Percentiles rank a stretch among this genome's conserved stretches.
Conservation (phyloP, 2,888 invertebrate genomes). For the Calephelis perditalis region DNA sequence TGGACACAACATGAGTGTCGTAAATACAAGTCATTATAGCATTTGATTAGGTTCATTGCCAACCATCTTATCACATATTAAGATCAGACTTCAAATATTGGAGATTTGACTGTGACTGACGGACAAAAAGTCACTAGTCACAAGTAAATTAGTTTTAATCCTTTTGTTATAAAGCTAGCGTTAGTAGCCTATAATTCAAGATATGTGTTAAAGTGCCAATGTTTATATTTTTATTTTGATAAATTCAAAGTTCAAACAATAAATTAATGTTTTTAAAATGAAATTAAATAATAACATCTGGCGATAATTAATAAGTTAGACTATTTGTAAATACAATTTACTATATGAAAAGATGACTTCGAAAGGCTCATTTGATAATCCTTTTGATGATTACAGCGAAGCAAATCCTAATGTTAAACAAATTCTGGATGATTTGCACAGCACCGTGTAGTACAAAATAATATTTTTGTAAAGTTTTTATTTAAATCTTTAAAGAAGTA, state of each 20-base stretch:
- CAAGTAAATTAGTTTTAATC: neutral
- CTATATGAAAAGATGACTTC: conserved; percentile 35
- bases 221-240: no score
- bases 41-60: conserved; percentile 55
- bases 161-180: no score
- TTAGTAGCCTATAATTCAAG: no score
- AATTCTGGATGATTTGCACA: neutral
- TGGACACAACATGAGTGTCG: conserved; percentile 51
- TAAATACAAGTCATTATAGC: conserved; percentile 41
- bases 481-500: neutral
- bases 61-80: conserved; percentile 47
- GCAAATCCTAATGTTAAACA: neutral
- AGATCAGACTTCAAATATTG: conserved; percentile 52
- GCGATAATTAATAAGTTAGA: no score
- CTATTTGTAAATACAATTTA: no score
- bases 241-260: no score
- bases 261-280: no score
- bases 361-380: conserved; percentile 62
- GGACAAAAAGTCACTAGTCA: conserved; percentile 37
- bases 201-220: no score
- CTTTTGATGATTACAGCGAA: conserved; percentile 60
- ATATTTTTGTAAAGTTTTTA: neutral
- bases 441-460: neutral
- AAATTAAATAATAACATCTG: no score
- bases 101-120: conserved; percentile 52